phyloP scores from a whole-genome alignment of 2,888 invertebrate species.

The Nomada goodeniana region DNA sequence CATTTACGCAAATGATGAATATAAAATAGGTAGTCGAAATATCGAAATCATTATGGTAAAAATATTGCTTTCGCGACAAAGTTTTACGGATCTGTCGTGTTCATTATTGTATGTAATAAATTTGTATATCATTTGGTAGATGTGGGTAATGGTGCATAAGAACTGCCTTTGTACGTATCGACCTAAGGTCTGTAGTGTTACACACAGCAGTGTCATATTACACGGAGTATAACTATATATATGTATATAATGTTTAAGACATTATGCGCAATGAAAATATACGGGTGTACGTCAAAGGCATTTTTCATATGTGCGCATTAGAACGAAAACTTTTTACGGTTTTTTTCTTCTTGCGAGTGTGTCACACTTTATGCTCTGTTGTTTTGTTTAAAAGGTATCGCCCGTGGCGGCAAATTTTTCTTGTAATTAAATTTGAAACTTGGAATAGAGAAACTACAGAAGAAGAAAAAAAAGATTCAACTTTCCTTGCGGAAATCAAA shows the following conservation, averaged over 20 bases:
- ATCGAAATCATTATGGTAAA: constrained; percentile 68
- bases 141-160: constrained; percentile 65
- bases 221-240: constrained; percentile 72
- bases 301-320: constrained; percentile 60
- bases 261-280: constrained; percentile 51
- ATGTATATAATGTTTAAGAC: constrained; percentile 65
- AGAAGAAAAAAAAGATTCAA: constrained; percentile 31
- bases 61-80: constrained; percentile 58
- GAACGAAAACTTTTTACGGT: constrained; percentile 38
- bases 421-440: constrained; percentile 46
- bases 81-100: constrained; percentile 52
- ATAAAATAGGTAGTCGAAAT: constrained; percentile 72
- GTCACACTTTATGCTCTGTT: constrained; percentile 64
- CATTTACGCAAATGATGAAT: constrained; percentile 69
- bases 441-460: constrained; percentile 66
- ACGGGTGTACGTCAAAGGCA: constrained; percentile 63
- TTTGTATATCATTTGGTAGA: constrained; percentile 68
- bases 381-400: constrained; percentile 62
- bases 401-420: constrained; percentile 28
- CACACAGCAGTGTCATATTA: constrained; percentile 76
- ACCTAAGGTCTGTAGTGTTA: constrained; percentile 74
- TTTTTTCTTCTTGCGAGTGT: constrained; percentile 44
- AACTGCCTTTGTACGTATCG: constrained; percentile 76
- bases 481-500: neutral
- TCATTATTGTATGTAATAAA: constrained; percentile 69